Evolutionary conservation across 37 sponge, comb jelly and placozoan genomes (phyloP).

Genomic region (Oscarella lobularis): DNA sequence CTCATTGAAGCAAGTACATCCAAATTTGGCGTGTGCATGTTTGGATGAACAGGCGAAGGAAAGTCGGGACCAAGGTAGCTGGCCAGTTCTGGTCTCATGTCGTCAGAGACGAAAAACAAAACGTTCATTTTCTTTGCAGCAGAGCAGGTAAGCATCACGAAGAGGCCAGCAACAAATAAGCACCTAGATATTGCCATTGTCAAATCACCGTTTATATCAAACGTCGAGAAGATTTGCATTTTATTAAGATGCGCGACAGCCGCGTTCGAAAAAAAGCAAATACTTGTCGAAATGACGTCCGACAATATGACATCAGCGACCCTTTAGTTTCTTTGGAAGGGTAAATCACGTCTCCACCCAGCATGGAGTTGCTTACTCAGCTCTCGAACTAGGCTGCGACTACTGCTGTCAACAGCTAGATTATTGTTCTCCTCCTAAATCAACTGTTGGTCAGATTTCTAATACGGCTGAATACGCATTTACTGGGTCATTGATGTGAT

Average conservation of each 20-base stretch:
- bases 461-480: neutral
- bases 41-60: constrained; percentile 8
- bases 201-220: no score
- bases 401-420: constrained; percentile 6
- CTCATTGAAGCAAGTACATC: constrained; percentile 17
- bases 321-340: no score
- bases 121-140: constrained; percentile 8
- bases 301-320: no score
- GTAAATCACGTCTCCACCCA: constrained; percentile 25
- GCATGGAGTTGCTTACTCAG: constrained; percentile 9
- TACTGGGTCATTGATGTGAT: constrained; percentile 10
- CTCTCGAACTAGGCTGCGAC: constrained; percentile 2
- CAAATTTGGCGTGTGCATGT: constrained; percentile 17
- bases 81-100: constrained; percentile 25
- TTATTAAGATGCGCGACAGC: no score
- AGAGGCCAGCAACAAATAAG: no score
- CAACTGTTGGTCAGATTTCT: neutral
- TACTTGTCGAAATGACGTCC: no score
- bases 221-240: no score
- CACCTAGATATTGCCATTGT: no score
- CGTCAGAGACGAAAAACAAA: constrained; percentile 25
- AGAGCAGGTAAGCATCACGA: no score
- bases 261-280: no score
- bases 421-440: constrained; percentile 26
- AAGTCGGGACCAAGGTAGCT: constrained; percentile 11